These are phyloP conservation scores for Nycticryphes semicollaris DNA, from an alignment of 2,113 vertebrate genomes.

Conservation along the genomic window DNA sequence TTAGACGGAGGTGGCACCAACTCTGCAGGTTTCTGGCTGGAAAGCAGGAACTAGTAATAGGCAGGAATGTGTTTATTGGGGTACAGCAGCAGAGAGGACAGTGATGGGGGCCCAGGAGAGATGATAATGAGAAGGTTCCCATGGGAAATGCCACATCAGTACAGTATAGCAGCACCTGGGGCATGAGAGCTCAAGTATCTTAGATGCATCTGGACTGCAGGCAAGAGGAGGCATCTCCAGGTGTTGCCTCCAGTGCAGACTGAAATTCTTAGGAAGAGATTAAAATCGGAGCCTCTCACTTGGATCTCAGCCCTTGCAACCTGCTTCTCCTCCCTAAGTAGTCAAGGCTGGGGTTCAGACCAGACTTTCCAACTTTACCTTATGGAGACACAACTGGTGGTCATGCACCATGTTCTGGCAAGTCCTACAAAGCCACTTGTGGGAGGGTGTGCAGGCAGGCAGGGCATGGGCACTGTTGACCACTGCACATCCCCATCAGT, in stretches of 20 bases:
- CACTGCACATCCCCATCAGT: too few relatives aligned
- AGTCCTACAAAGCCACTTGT: rapidly evolving
- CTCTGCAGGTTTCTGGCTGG: background rate
- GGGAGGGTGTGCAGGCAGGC: background rate
- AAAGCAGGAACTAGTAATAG: background rate
- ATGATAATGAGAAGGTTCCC: rapidly evolving
- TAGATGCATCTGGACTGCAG: background rate
- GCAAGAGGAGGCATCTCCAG: background rate
- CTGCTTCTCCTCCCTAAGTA: background rate
- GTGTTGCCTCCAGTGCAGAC: background rate
- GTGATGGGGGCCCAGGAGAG: rapidly evolving
- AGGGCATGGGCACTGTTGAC: background rate
- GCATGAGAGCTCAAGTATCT: background rate
- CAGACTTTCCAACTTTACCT: background rate
- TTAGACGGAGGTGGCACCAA: rapidly evolving
- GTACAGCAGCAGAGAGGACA: background rate
- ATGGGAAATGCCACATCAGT: background rate
- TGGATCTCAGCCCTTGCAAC: background rate
- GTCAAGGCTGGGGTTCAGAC: background rate
- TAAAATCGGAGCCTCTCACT: background rate
- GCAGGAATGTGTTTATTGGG: background rate
- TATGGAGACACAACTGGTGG: rapidly evolving
- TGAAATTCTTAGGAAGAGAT: slow-evolving; percentile 3
- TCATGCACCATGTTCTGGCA: rapidly evolving
- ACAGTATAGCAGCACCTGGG: background rate